Percentiles rank a stretch among this genome's conserved stretches.
Conservation (phyloP, 2,888 invertebrate genomes). For the Morpho helenor region DNA sequence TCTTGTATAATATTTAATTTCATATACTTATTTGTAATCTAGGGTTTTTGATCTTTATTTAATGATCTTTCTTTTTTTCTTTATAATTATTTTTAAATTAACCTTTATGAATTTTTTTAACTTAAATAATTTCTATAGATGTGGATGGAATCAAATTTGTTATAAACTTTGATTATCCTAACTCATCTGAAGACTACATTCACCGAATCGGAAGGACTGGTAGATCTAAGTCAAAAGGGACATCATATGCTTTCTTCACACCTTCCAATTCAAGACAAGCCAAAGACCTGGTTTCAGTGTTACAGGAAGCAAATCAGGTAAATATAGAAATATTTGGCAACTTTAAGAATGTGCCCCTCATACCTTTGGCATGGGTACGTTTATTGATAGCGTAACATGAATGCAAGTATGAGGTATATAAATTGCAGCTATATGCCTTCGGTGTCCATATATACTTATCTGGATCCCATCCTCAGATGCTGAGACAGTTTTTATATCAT, state of each 20-base stretch:
- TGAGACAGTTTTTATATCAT: slow-evolving; percentile 61
- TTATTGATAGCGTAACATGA: slow-evolving; percentile 83
- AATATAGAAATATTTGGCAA: slow-evolving; percentile 29
- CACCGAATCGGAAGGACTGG: slow-evolving; percentile 97
- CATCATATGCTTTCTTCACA: slow-evolving; percentile 97
- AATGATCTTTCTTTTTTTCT: no score
- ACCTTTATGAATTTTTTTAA: not conserved
- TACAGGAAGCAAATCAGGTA: slow-evolving; percentile 94
- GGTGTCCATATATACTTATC: slow-evolving; percentile 85
- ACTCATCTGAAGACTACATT: slow-evolving; percentile 96
- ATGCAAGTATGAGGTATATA: slow-evolving; percentile 86
- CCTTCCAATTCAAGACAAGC: slow-evolving; percentile 93
- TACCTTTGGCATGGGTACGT: slow-evolving; percentile 88
- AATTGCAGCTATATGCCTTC: slow-evolving; percentile 86
- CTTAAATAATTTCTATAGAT: slow-evolving; percentile 80
- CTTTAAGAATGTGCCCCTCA: slow-evolving; percentile 62
- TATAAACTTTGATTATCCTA: slow-evolving; percentile 97
- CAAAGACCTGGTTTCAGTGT: slow-evolving; percentile 91
- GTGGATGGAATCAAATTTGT: slow-evolving; percentile 98
- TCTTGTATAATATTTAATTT: slow-evolving; percentile 29
- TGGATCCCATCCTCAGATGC: slow-evolving; percentile 88
- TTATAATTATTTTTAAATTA: no score
- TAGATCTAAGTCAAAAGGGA: slow-evolving; percentile 91
- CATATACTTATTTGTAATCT: not conserved
- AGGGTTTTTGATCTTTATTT: no score